Evolutionary conservation across 30 jellyfish, hydroid and myxozoan species (phyloP).

Genomic region (Turritopsis rubra): DNA sequence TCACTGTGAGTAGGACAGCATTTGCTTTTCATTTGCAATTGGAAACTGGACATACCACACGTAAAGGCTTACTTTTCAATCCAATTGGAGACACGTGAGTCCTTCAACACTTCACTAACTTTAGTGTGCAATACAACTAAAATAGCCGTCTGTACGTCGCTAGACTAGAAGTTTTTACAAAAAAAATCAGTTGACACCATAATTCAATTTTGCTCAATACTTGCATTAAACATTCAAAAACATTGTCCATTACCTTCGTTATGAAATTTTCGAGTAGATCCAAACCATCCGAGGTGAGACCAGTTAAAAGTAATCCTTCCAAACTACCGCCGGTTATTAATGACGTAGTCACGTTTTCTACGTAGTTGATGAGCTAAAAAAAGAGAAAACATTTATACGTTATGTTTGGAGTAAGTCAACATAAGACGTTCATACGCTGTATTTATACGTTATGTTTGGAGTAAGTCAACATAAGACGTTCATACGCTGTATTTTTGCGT

Average conservation of each 20-base stretch:
- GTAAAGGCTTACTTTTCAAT: slow-evolving; percentile 49
- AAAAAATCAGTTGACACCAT: not conserved
- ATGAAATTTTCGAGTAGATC: slow-evolving; percentile 75
- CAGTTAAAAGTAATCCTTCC: slow-evolving; percentile 88
- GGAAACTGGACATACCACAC: not conserved
- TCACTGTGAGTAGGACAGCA: too few species aligned
- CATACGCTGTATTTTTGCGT: too few species aligned
- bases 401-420: too few species aligned
- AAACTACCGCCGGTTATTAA: slow-evolving; percentile 76
- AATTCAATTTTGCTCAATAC: not conserved
- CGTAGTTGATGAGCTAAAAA: slow-evolving; percentile 65
- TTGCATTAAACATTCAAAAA: not conserved
- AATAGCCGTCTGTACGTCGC: slow-evolving; percentile 87
- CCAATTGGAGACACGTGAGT: slow-evolving; percentile 74
- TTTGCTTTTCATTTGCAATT: not conserved
- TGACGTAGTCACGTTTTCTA: slow-evolving; percentile 65
- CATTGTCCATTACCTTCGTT: slow-evolving; percentile 47
- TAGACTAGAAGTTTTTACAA: slow-evolving; percentile 32
- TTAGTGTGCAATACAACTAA: slow-evolving; percentile 61
- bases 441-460: too few species aligned
- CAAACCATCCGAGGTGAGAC: slow-evolving; percentile 79
- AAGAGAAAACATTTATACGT: not conserved
- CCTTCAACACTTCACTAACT: slow-evolving; percentile 59
- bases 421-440: too few species aligned
- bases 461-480: too few species aligned